phyloP scores from a whole-genome alignment of 2,888 invertebrate species.

The Hyles lineata region DNA sequence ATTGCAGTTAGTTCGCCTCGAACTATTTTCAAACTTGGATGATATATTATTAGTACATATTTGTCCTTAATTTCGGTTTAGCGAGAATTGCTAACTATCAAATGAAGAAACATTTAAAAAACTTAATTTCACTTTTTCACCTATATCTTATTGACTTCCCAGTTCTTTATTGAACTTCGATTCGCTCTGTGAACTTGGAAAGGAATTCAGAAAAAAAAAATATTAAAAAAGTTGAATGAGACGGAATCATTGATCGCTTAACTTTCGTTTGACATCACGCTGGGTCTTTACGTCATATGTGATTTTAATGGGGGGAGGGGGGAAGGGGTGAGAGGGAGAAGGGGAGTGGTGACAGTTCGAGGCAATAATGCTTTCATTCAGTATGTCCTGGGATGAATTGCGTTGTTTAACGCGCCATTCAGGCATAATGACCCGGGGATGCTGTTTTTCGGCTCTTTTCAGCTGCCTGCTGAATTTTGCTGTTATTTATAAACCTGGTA shows the following conservation, averaged over 20 bases:
- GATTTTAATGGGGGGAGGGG: constrained; percentile 66
- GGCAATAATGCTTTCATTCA: constrained; percentile 51
- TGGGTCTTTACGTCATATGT: constrained; percentile 48
- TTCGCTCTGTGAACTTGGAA: background rate
- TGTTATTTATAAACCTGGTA: constrained; percentile 7
- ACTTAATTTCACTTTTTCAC: too few species aligned
- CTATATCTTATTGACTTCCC: background rate
- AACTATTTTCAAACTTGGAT: too few species aligned
- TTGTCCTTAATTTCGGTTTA: too few species aligned
- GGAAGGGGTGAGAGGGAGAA: background rate
- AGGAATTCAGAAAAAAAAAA: background rate
- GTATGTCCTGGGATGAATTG: constrained; percentile 53
- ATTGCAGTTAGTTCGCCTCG: too few species aligned
- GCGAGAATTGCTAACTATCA: too few species aligned
- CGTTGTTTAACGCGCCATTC: constrained; percentile 47
- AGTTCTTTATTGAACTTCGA: background rate
- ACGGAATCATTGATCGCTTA: constrained; percentile 13
- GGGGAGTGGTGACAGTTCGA: constrained; percentile 38
- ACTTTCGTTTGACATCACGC: background rate
- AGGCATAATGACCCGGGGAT: constrained; percentile 31
- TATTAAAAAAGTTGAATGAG: constrained; percentile 22
- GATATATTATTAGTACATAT: too few species aligned
- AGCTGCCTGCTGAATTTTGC: background rate
- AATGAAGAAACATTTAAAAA: too few species aligned
- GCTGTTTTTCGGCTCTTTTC: constrained; percentile 24